Evolutionary conservation across 1,140 invertebrate genomes (phyloP), one percentile per base, ranked within the genome.

Genomic region (Campodea augens): DNA sequence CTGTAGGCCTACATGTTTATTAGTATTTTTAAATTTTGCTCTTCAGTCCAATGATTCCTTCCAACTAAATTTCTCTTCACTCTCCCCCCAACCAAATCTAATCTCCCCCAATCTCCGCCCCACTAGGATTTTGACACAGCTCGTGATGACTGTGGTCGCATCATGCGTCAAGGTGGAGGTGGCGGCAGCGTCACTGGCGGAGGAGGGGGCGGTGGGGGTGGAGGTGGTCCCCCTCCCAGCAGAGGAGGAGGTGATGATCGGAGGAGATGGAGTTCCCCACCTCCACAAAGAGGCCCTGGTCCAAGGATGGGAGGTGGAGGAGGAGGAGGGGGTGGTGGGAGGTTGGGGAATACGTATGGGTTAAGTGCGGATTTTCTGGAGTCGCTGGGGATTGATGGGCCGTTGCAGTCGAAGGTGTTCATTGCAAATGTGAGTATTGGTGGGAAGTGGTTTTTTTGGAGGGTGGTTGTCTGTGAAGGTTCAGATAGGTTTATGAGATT

Each of bases 391-490:
- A 73, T 78, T 46, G 64, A 69, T 36, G 68, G 70, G 45, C 71
- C 71, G n/a, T 59, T 78, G 13, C 67, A 68, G 25, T 66, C 67
- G 49, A 64, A 67, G 53, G 64, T 78, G 12, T 78, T 78, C 62
- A 65, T 78, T 23, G 71, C 74, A 24, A 78, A 77, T 68, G 72
- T 76, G 62, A 64, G 68, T 67, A 49, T 46, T 29, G 38, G 24
- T 43, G 12, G 23, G 4, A 2, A 44, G 21, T 18, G 29, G 42
- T 29, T 3, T 13, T 54, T 44, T 45, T 44, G n/a, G n/a, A n/a
- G n/a, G n/a, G n/a, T n/a, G n/a, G n/a, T n/a, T n/a, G n/a, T n/a
- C n/a, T n/a, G n/a, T n/a, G n/a, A n/a, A n/a, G n/a, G n/a, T n/a
- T n/a, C n/a, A n/a, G n/a, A n/a, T n/a, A n/a, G n/a, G n/a, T n/a